A percentile compares a stretch with the other conserved stretches of the same genome.
phyloP scores from a whole-genome alignment of 2,113 vertebrate species.

The Archocentrus centrarchus region DNA sequence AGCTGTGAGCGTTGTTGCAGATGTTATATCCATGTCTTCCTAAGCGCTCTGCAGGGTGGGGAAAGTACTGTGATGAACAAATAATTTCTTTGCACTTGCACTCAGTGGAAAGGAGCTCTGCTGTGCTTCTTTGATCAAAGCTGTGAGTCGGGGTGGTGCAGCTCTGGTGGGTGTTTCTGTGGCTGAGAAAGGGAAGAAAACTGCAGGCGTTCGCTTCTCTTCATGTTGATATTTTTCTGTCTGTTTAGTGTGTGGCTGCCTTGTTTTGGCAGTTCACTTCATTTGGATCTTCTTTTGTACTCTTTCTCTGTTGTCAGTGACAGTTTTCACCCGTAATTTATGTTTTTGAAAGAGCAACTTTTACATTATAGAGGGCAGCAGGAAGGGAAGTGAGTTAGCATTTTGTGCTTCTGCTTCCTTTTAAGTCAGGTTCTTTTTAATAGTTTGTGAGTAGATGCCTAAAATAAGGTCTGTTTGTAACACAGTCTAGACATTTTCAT shows the following conservation, averaged over 20 bases:
- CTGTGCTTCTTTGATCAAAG: conserved; percentile 58
- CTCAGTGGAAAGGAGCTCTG: conserved; percentile 24
- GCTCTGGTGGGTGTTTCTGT: conserved; percentile 27
- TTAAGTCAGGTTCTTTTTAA: neutral
- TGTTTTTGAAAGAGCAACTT: neutral
- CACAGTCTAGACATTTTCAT: neutral
- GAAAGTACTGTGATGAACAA: conserved; percentile 38
- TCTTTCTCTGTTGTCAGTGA: neutral
- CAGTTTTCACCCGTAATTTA: neutral
- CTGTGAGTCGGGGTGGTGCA: conserved; percentile 28
- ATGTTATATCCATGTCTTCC: conserved; percentile 37
- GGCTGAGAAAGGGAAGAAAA: conserved; percentile 9
- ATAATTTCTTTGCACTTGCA: conserved; percentile 60
- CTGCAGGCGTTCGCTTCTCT: neutral
- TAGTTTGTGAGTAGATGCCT: neutral
- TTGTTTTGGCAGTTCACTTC: neutral
- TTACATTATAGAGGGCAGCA: neutral
- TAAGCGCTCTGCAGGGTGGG: conserved; percentile 21
- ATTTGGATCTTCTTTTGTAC: neutral
- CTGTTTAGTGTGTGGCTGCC: neutral
- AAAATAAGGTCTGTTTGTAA: neutral
- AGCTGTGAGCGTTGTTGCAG: conserved; percentile 2
- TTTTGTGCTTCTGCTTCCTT: neutral
- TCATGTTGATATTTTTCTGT: neutral
- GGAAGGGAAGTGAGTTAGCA: conserved; percentile 3